Evolutionary conservation across 2,797 vertebrate species (phyloP).

Genomic region (Leptodactylus fallax): DNA sequence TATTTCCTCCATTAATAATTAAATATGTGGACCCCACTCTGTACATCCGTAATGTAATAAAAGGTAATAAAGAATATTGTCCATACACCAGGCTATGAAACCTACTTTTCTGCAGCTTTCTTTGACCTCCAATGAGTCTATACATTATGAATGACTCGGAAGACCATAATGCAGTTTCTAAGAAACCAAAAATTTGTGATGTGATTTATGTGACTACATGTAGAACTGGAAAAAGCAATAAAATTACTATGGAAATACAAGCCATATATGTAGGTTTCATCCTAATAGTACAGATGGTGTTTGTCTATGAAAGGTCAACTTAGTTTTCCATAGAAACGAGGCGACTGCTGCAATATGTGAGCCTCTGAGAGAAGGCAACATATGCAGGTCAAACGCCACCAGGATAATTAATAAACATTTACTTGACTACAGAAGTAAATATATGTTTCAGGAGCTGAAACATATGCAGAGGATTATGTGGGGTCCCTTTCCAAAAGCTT

Average conservation of each 20-base stretch:
- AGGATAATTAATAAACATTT: background rate
- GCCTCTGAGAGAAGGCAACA: background rate
- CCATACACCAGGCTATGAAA: constrained; percentile 1
- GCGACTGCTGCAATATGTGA: background rate
- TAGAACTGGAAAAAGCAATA: constrained; percentile 10
- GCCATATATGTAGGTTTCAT: background rate
- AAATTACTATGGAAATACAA: constrained; percentile 49
- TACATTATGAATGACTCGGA: constrained; percentile 52
- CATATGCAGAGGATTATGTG: too few relatives aligned
- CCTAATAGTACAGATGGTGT: constrained; percentile 26
- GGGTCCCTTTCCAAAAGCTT: too few relatives aligned
- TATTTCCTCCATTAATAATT: background rate
- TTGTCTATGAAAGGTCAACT: constrained; percentile 38
- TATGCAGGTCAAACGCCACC: background rate
- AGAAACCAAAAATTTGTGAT: constrained; percentile 36
- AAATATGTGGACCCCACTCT: background rate
- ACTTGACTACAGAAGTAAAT: background rate
- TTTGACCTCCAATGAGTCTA: background rate
- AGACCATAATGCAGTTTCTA: background rate
- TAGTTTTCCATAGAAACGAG: background rate
- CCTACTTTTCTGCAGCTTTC: background rate
- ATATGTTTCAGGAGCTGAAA: background rate
- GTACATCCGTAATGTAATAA: constrained; percentile 4
- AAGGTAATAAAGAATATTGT: constrained; percentile 24
- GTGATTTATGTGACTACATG: background rate